These are phyloP conservation scores for Drosophila gaucha DNA, from an alignment of 2,888 invertebrate genomes.

Conservation along the genomic window DNA sequence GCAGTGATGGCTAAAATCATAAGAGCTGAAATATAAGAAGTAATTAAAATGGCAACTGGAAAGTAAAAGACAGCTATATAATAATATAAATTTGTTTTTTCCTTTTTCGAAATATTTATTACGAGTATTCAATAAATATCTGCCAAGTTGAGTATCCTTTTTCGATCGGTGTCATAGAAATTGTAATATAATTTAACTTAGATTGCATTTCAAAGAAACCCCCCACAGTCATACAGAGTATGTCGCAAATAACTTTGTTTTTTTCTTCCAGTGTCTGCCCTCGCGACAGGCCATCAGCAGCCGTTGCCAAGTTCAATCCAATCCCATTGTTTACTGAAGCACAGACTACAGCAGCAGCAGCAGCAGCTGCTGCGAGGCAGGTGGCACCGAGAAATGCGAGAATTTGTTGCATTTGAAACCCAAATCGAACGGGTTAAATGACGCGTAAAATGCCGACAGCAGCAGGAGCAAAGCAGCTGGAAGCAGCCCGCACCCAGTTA, in stretches of 20 bases:
- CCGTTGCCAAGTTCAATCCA: slow-evolving; percentile 33
- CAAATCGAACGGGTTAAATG: slow-evolving; percentile 72
- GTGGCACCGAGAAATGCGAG: no score
- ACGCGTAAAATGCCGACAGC: slow-evolving; percentile 62
- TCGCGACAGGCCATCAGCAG: slow-evolving; percentile 1
- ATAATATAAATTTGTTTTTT: background rate
- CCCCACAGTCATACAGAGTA: background rate
- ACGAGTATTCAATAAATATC: background rate
- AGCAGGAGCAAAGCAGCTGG: background rate
- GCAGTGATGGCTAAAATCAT: background rate
- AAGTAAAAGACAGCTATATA: background rate
- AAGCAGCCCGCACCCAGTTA: slow-evolving; percentile 9
- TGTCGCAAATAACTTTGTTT: slow-evolving; percentile 27
- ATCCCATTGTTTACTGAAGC: slow-evolving; percentile 9
- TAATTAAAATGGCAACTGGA: slow-evolving; percentile 3
- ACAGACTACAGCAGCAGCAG: background rate
- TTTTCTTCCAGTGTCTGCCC: background rate
- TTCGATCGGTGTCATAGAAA: background rate
- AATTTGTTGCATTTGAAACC: slow-evolving; percentile 59
- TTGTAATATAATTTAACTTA: background rate
- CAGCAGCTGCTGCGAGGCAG: slow-evolving; percentile 33
- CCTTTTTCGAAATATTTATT: background rate
- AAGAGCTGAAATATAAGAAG: slow-evolving; percentile 5
- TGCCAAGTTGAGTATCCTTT: no score
- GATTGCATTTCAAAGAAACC: slow-evolving; percentile 1